Evolutionary conservation across 2,113 vertebrate genomes (phyloP), one percentile per base, ranked within the genome.

Genomic region (Piprites chloris): DNA sequence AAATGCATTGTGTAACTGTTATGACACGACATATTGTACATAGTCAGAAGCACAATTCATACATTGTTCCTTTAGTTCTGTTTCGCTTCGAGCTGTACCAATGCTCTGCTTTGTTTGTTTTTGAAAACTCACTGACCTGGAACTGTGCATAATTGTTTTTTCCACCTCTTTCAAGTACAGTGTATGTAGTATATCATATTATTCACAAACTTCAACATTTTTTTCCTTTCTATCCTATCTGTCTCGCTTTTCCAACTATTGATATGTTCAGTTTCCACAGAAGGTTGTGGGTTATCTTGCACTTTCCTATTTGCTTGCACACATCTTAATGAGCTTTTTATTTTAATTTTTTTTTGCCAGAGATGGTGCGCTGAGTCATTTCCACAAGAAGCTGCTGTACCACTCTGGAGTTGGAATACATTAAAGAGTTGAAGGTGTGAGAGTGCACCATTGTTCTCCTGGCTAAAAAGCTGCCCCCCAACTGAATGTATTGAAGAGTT

Each of bases 291-390:
- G 11, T 73, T 92, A 28, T 76, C 67, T 91, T 86, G 28, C 47
- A 20, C 26, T 85, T 89, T 56, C 76, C 90, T 61, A 4, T 58
- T 42, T 76, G 49, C 93, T 95, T 56, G 55, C 37, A n/a, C 49
- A 67, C 84, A 53, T 26, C 72, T 87, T 94, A 87, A 89, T 28
- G 49, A 96, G 85, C 86, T 95, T 21, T 93, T 96, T 96, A 37
- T 92, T 97, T 32, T 95, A 85, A 85, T 93, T 50, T 97, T 37
- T 94, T 83, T 88, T 87, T 95, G 28, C 90, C 93, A 98, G 98
- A 95, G 44, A 95, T 95, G 92, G 78, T 97, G 80, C 65, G 9
- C 59, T 94, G 87, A 91, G 92, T 89, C 92, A 58, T 42, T 69
- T 75, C 41, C 89, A 80, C 33, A 5, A 81, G 65, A 33, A 62